These are phyloP conservation scores for Corythaeola cristata DNA, from an alignment of 2,113 vertebrate species.

Conservation along the genomic window DNA sequence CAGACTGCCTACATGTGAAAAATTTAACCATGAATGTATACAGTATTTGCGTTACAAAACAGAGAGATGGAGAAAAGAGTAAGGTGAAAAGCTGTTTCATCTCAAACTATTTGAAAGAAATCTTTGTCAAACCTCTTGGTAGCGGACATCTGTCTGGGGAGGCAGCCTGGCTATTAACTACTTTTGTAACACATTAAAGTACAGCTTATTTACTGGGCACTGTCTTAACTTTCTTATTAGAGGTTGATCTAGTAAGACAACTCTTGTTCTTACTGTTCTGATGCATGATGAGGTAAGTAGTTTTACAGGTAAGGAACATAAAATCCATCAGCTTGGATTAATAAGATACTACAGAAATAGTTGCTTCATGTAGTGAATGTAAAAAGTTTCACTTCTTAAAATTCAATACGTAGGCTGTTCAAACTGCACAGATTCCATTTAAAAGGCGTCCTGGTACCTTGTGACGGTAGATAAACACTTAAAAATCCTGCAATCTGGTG, in stretches of 20 bases:
- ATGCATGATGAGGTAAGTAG: slow-evolving; percentile 48
- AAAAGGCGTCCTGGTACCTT: background rate
- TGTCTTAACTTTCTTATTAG: slow-evolving; percentile 26
- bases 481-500: background rate
- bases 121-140: background rate
- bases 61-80: background rate
- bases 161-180: background rate
- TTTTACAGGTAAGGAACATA: slow-evolving; percentile 31
- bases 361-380: background rate
- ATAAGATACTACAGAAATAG: background rate
- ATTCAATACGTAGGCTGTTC: background rate
- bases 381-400: background rate
- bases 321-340: background rate
- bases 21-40: background rate
- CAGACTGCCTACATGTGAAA: background rate
- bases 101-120: background rate
- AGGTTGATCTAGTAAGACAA: background rate
- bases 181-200: slow-evolving; percentile 35
- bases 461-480: background rate
- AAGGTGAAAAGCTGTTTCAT: background rate
- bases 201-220: slow-evolving; percentile 18
- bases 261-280: background rate
- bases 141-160: background rate
- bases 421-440: background rate
- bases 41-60: background rate